A percentile compares a stretch with the other conserved stretches of the same genome.
Evolutionary conservation across 2,797 vertebrate genomes (phyloP).

Genomic region (Protonibea diacanthus): DNA sequence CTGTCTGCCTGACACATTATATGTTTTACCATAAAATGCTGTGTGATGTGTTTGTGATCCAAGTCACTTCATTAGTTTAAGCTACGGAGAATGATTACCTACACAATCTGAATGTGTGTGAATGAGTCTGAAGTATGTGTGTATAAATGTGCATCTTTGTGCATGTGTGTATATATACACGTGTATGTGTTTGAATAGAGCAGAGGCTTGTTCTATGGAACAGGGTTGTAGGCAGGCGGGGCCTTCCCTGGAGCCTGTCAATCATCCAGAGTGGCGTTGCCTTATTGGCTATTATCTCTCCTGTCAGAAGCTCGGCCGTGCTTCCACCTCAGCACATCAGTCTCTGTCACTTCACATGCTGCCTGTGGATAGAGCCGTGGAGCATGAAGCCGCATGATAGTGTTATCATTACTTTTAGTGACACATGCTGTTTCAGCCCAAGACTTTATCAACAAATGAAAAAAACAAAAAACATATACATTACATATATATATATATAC

Average conservation of each 20-base stretch:
- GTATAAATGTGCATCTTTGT: background rate
- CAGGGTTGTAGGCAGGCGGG: slow-evolving; percentile 79
- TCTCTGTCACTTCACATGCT: slow-evolving; percentile 75
- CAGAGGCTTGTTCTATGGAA: slow-evolving; percentile 60
- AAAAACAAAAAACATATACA: background rate
- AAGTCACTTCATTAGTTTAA: slow-evolving; percentile 33
- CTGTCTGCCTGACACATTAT: slow-evolving; percentile 15
- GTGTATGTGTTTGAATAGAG: slow-evolving; percentile 26
- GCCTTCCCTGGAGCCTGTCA: slow-evolving; percentile 89
- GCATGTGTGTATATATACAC: background rate
- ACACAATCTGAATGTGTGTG: background rate
- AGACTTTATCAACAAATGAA: slow-evolving; percentile 37
- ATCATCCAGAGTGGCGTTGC: slow-evolving; percentile 89
- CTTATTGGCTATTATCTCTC: slow-evolving; percentile 97
- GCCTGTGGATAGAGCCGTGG: slow-evolving; percentile 58
- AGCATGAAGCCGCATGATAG: slow-evolving; percentile 59
- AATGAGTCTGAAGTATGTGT: background rate
- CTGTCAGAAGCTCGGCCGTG: slow-evolving; percentile 79
- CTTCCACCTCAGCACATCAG: slow-evolving; percentile 73
- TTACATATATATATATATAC: too few relatives aligned
- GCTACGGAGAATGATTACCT: slow-evolving; percentile 2
- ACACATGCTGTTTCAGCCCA: slow-evolving; percentile 24
- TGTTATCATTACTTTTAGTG: slow-evolving; percentile 59
- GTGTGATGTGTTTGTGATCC: slow-evolving; percentile 11
- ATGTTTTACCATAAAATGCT: slow-evolving; percentile 23